phyloP scores from a whole-genome alignment of 2,113 vertebrate species.

The Porphyrio hochstetteri region DNA sequence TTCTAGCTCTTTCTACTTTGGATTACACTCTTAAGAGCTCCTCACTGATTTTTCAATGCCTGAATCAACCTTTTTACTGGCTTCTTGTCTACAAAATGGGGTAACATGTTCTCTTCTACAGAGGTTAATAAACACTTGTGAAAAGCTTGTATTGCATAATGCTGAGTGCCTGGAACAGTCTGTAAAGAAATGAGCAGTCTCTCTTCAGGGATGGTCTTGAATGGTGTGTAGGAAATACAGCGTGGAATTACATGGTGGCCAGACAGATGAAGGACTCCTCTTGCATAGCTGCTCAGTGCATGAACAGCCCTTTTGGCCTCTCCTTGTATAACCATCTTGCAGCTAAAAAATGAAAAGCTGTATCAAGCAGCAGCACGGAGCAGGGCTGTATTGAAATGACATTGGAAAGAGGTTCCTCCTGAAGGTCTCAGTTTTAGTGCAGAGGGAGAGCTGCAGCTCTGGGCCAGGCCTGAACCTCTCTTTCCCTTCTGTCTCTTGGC shows the following conservation, averaged over 20 bases:
- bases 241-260: background rate
- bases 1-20: background rate
- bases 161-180: background rate
- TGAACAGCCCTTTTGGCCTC: background rate
- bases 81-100: background rate
- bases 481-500: background rate
- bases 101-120: background rate
- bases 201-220: background rate
- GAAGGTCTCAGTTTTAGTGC: background rate
- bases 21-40: background rate
- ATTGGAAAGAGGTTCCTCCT: background rate
- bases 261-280: background rate
- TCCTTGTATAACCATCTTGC: background rate
- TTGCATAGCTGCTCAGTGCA: background rate
- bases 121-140: slow-evolving; percentile 25
- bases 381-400: background rate
- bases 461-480: background rate
- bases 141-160: background rate
- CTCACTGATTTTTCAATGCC: background rate
- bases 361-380: background rate
- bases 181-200: background rate
- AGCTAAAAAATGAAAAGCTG: background rate
- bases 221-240: background rate
- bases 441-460: background rate
- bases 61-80: background rate